phyloP scores from a whole-genome alignment of 35 echinoderm and acorn worm species.

The Amphiura filiformis region DNA sequence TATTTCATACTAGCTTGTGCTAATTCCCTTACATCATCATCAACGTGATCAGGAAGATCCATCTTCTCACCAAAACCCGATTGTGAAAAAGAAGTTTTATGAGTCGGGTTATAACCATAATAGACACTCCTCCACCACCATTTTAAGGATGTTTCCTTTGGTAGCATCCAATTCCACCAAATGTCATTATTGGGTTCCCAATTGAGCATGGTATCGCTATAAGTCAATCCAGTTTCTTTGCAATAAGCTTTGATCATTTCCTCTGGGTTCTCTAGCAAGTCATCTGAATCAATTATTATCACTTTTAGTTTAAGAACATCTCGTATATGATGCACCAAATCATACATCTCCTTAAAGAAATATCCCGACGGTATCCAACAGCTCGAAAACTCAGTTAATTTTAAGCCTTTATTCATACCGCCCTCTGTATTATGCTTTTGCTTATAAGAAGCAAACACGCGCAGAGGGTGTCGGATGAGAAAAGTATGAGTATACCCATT shows the following conservation, averaged over 20 bases:
- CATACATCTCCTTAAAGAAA: conserved; percentile 1
- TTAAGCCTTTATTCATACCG: not conserved
- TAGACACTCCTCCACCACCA: not conserved
- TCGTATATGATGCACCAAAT: not conserved
- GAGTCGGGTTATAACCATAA: not conserved
- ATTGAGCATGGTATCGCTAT: not conserved
- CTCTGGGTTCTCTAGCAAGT: not conserved
- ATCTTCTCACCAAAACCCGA: not conserved
- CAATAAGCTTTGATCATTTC: not conserved
- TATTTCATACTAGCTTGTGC: not conserved
- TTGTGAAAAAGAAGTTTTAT: not conserved
- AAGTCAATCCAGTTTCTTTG: not conserved
- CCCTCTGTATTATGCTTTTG: not conserved
- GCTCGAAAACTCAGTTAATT: not conserved
- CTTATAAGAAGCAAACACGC: not conserved
- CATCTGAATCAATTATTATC: not conserved
- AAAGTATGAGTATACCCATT: not conserved
- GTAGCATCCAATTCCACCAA: not conserved
- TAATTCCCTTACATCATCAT: not conserved
- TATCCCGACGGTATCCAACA: not conserved
- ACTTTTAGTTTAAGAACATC: not conserved
- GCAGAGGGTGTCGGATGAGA: not conserved
- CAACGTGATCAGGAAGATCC: not conserved
- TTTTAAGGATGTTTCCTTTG: not conserved
- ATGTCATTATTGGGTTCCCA: not conserved